Evolutionary conservation across 2,113 vertebrate species (phyloP).

Genomic region (Glaucomys volans): DNA sequence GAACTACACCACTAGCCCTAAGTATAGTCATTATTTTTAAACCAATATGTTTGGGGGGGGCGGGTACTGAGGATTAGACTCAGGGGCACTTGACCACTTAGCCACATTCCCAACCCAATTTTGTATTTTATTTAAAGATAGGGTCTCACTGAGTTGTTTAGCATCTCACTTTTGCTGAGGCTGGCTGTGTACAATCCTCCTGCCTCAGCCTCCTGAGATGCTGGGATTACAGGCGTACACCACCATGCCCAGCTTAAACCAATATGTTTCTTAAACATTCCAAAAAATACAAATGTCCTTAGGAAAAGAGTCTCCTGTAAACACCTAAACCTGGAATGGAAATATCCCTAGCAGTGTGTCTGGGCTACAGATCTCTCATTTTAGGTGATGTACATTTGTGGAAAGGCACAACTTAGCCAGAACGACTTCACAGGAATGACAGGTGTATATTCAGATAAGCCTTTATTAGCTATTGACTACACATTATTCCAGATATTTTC

Average conservation of each 20-base stretch:
- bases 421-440: background rate
- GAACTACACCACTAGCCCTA: background rate
- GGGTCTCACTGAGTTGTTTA: no score
- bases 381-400: background rate
- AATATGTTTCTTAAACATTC: background rate
- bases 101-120: background rate
- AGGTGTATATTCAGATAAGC: background rate
- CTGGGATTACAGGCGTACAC: no score
- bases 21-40: background rate
- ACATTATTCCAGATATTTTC: background rate
- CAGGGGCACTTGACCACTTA: background rate
- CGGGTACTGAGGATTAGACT: no score
- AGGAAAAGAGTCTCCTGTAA: background rate
- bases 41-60: background rate
- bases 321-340: background rate
- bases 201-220: no score
- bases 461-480: background rate
- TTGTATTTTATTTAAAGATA: no score
- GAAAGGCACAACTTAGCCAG: background rate
- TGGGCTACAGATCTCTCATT: background rate
- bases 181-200: no score
- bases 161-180: no score
- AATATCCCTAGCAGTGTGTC: background rate
- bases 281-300: background rate
- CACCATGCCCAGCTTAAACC: no score